These are phyloP conservation scores for Stenodema calcarata DNA, from an alignment of 2,888 invertebrate genomes.

Conservation along the genomic window DNA sequence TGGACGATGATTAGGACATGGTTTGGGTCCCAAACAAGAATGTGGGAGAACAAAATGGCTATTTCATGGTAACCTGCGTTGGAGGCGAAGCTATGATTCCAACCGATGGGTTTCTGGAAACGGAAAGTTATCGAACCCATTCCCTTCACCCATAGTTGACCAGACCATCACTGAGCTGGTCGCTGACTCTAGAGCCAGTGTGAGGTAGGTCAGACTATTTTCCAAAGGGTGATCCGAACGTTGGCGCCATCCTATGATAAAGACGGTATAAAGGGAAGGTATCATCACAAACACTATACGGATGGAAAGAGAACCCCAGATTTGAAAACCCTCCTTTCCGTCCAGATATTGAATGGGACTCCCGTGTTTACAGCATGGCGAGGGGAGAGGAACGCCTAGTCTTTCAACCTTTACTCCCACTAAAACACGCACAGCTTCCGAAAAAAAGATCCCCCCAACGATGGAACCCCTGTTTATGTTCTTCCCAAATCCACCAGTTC, in stretches of 20 bases:
- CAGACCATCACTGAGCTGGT: too few species aligned
- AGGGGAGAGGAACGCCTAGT: not conserved
- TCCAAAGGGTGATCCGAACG: not conserved
- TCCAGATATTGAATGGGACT: constrained; percentile 9
- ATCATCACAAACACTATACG: constrained; percentile 1
- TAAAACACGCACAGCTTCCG: not conserved
- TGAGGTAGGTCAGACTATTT: not conserved
- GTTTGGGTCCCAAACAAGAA: too few species aligned
- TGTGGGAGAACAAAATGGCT: too few species aligned
- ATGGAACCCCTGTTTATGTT: not conserved
- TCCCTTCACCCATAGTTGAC: too few species aligned
- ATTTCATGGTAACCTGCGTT: too few species aligned
- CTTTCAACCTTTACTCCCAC: not conserved
- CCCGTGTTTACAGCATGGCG: constrained; percentile 2
- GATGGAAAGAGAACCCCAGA: not conserved
- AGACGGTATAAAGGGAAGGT: constrained; percentile 15
- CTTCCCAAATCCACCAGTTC: not conserved
- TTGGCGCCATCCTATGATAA: constrained; percentile 8
- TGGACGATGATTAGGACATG: too few species aligned
- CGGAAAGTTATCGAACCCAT: too few species aligned
- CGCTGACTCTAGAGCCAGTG: not conserved
- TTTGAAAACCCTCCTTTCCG: not conserved
- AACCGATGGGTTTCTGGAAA: too few species aligned
- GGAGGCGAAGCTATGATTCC: too few species aligned
- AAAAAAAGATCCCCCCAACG: not conserved